phyloP scores from a whole-genome alignment of 2,888 invertebrate genomes.

The Dastarcus helophoroides region DNA sequence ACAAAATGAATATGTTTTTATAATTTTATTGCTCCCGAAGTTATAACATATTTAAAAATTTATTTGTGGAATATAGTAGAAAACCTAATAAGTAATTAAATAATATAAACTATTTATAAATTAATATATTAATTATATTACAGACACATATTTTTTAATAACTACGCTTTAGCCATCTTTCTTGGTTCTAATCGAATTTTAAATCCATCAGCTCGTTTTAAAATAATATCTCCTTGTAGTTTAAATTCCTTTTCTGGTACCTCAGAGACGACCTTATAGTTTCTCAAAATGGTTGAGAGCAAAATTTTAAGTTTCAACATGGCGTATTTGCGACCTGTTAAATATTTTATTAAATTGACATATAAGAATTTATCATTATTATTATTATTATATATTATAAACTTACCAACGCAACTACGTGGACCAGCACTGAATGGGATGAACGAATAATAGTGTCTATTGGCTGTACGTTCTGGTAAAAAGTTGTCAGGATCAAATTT shows the following conservation, averaged over 20 bases:
- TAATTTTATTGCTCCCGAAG: too few relatives aligned
- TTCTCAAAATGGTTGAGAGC: slow-evolving; percentile 58
- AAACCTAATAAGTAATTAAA: too few relatives aligned
- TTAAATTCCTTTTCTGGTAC: slow-evolving; percentile 54
- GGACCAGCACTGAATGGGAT: slow-evolving; percentile 75
- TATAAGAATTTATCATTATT: slow-evolving; percentile 1
- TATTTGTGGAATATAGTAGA: too few relatives aligned
- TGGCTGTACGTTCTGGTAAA: slow-evolving; percentile 61
- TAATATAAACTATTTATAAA: too few relatives aligned
- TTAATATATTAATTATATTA: too few relatives aligned
- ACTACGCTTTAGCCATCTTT: slow-evolving; percentile 27
- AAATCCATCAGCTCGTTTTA: slow-evolving; percentile 64
- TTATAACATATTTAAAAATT: too few relatives aligned
- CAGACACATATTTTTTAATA: too few relatives aligned
- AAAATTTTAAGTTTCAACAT: slow-evolving; percentile 65
- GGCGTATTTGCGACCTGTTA: slow-evolving; percentile 63
- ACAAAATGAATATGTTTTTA: too few relatives aligned
- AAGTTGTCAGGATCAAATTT: slow-evolving; percentile 71
- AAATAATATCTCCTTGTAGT: slow-evolving; percentile 60
- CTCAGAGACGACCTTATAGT: slow-evolving; percentile 51
- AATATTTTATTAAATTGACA: slow-evolving; percentile 4
- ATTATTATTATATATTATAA: slow-evolving; percentile 2
- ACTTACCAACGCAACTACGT: slow-evolving; percentile 63
- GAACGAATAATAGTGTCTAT: slow-evolving; percentile 67
- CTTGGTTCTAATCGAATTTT: slow-evolving; percentile 58